phyloP scores from a whole-genome alignment of 2,797 vertebrate genomes.

The Sebastes matsubarae region DNA sequence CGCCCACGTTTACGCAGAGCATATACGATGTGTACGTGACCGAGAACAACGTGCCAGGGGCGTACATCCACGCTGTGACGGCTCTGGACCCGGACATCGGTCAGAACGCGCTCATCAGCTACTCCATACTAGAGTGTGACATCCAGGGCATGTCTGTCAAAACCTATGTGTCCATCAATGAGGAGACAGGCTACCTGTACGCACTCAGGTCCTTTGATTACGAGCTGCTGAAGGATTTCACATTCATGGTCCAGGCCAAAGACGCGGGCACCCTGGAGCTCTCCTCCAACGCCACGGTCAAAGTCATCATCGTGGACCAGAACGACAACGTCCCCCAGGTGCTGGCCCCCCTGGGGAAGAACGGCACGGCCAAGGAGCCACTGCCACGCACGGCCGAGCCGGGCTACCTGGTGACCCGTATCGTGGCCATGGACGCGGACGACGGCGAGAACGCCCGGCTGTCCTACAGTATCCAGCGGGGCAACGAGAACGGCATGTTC shows the following conservation, averaged over 20 bases:
- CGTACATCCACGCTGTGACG: constrained; percentile 96
- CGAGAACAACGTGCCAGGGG: constrained; percentile 97
- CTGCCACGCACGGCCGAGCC: constrained; percentile 94
- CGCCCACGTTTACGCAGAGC: constrained; percentile 91
- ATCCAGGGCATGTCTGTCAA: constrained; percentile 98
- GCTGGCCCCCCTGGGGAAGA: constrained; percentile 91
- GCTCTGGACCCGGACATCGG: constrained; percentile 92
- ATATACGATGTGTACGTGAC: constrained; percentile 96
- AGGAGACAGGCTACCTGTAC: constrained; percentile 96
- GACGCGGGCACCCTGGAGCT: constrained; percentile 88
- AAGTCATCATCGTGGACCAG: constrained; percentile 93
- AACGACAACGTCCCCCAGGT: constrained; percentile 95
- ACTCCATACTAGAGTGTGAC: constrained; percentile 94
- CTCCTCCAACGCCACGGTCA: constrained; percentile 90
- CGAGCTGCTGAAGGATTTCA: constrained; percentile 95
- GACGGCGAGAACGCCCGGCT: constrained; percentile 94
- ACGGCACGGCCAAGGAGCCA: constrained; percentile 91
- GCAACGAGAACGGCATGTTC: constrained; percentile 94
- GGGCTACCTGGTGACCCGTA: constrained; percentile 92
- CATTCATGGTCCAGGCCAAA: constrained; percentile 91
- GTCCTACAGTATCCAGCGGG: constrained; percentile 94
- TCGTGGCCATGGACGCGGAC: constrained; percentile 93
- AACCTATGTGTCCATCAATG: constrained; percentile 98
- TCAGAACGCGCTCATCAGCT: constrained; percentile 90
- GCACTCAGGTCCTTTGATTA: constrained; percentile 96